Evolutionary conservation across 2,888 invertebrate genomes (phyloP), one percentile per base, ranked within the genome.

Genomic region (Hirtodrosophila confusa): DNA sequence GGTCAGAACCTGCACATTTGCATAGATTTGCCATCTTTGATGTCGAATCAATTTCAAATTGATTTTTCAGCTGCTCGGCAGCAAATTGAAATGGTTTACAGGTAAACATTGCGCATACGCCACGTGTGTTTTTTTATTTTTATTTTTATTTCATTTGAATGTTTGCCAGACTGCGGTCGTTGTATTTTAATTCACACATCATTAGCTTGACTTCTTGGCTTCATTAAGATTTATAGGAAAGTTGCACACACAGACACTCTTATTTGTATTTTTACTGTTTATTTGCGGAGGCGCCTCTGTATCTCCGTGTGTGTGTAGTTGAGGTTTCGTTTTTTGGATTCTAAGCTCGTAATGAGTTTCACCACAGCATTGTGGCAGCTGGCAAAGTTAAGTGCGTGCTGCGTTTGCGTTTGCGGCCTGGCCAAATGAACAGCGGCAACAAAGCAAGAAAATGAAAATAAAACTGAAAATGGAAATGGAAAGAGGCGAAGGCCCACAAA

Each of bases 261-360:
- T 17, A 3, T n/a, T 29, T n/a, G 40, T 8, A 36, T 41, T 53
- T 50, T 57, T 57, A 61, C 48, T 61, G 37, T 62, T 47, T 41
- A 43, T 58, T 54, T 73, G 17, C 29, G 24, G n/a, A 31, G 39
- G 3, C 6, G 29, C 29, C 10, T 23, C n/a, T 35, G 17, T 45
- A 6, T 44, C 27, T 35, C 41, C 41, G 53, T 54, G 58, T 51
- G 54, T 44, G 56, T 45, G 33, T 39, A 6, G 9, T 5, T 83
- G 66, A 58, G 84, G 73, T 77, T 75, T 71, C 58, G 72, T 79
- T 87, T 87, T 86, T 77, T 86, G 80, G 84, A 74, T 86, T 83
- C 88, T 88, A 86, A 86, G 84, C 83, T 80, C 80, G 78, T 88
- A 86, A 86, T 88, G 86, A 86, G 88, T 88, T 88, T 87, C 45